phyloP scores from a whole-genome alignment of 2,888 invertebrate genomes.

The Tiliacea aurago region DNA sequence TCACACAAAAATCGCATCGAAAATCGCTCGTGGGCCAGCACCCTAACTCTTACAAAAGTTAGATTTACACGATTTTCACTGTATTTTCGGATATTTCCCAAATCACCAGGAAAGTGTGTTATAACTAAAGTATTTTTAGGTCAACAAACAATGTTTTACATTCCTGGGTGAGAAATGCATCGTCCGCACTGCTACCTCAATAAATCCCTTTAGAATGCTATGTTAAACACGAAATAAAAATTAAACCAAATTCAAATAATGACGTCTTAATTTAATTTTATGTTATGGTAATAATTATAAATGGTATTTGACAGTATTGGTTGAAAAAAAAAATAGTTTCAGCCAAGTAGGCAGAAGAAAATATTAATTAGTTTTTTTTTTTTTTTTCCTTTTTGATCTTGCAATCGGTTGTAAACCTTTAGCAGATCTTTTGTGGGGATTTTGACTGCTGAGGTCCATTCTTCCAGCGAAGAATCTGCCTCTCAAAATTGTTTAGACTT shows the following conservation, averaged over 20 bases:
- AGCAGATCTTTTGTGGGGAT: too few species aligned
- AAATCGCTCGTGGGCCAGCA: too few species aligned
- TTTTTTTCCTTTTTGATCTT: too few species aligned
- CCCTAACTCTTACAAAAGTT: neutral
- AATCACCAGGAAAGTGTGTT: neutral
- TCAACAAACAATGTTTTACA: constrained; percentile 66
- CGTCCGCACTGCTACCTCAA: neutral
- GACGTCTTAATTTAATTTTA: too few species aligned
- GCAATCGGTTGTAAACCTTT: too few species aligned
- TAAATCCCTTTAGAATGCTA: constrained; percentile 47
- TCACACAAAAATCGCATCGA: too few species aligned
- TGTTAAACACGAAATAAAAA: constrained; percentile 13
- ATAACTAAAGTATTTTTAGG: constrained; percentile 62
- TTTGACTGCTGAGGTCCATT: too few species aligned
- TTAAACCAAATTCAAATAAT: neutral
- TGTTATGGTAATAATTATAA: too few species aligned
- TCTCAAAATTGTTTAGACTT: too few species aligned
- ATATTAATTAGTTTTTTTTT: too few species aligned
- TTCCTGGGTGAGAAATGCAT: constrained; percentile 62
- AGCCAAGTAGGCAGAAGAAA: neutral
- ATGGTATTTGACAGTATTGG: neutral
- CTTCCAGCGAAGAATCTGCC: too few species aligned
- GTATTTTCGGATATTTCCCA: neutral
- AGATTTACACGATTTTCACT: neutral
- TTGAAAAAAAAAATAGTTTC: neutral